Conservation (phyloP, 2,888 invertebrate genomes). For the Acleris literana region DNA sequence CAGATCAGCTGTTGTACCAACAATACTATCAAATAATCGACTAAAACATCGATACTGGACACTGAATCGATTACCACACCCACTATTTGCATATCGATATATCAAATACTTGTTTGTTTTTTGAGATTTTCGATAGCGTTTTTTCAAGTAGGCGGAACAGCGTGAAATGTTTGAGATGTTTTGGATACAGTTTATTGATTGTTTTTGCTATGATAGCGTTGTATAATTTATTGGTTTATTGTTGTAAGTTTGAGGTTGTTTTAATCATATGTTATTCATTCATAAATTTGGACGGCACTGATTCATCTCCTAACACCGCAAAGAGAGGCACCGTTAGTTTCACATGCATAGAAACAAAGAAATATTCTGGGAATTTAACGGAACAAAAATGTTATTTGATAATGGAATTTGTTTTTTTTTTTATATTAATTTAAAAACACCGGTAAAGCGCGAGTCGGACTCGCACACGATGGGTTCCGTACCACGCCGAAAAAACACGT, state of each 20-base stretch:
- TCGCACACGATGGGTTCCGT: too few species aligned
- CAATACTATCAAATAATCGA: conserved; percentile 34
- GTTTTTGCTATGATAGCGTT: conserved; percentile 12
- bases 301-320: not conserved
- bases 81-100: conserved; percentile 38
- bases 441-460: too few species aligned
- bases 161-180: conserved; percentile 11
- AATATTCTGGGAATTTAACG: too few species aligned
- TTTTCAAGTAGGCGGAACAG: conserved; percentile 26
- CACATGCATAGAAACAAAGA: too few species aligned
- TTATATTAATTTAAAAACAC: too few species aligned
- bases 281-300: not conserved
- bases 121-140: conserved; percentile 26
- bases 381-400: too few species aligned
- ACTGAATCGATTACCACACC: conserved; percentile 37
- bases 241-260: not conserved
- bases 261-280: conserved; percentile 6
- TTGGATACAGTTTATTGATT: conserved; percentile 26
- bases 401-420: too few species aligned
- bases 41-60: conserved; percentile 26
- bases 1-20: conserved; percentile 24
- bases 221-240: conserved; percentile 16
- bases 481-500: too few species aligned
- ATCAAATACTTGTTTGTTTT: conserved; percentile 34
- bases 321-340: too few species aligned